phyloP scores from a whole-genome alignment of 2,888 invertebrate species.

The Lycophotia porphyrea region DNA sequence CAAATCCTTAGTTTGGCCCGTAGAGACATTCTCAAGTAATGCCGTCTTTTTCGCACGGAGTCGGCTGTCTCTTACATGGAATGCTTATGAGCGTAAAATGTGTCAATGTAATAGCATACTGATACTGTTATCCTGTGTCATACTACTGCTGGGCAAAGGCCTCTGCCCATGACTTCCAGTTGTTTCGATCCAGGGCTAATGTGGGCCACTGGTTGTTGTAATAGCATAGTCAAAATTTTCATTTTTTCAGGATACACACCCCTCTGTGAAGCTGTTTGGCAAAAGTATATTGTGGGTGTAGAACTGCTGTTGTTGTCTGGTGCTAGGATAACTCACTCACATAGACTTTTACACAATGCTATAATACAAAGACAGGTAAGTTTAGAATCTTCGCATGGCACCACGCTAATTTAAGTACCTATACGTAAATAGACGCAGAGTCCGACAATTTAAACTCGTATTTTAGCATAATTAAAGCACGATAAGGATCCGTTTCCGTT shows the following conservation, averaged over 20 bases:
- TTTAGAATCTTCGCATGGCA: neutral
- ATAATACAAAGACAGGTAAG: slow-evolving; percentile 90
- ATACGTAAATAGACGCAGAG: neutral
- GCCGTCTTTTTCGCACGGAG: neutral
- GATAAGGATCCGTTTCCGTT: too few relatives aligned
- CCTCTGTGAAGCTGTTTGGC: slow-evolving; percentile 93
- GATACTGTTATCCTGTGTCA: too few relatives aligned
- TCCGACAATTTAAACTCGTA: neutral
- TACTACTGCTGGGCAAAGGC: too few relatives aligned
- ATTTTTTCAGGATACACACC: slow-evolving; percentile 91
- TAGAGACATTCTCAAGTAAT: neutral
- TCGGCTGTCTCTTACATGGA: neutral
- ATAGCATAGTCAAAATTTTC: neutral
- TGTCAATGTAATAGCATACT: neutral
- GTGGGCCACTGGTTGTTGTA: too few relatives aligned
- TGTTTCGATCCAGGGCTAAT: too few relatives aligned
- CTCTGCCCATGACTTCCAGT: too few relatives aligned
- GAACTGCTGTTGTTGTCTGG: slow-evolving; percentile 91
- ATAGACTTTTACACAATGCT: slow-evolving; percentile 92
- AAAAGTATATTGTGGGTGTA: slow-evolving; percentile 90
- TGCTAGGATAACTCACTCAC: slow-evolving; percentile 93
- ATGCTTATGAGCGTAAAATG: neutral
- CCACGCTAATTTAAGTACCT: neutral
- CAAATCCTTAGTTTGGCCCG: neutral
- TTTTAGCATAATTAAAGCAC: neutral